Conservation (phyloP, 2,797 vertebrate genomes). For the Arnoldichthys spilopterus region DNA sequence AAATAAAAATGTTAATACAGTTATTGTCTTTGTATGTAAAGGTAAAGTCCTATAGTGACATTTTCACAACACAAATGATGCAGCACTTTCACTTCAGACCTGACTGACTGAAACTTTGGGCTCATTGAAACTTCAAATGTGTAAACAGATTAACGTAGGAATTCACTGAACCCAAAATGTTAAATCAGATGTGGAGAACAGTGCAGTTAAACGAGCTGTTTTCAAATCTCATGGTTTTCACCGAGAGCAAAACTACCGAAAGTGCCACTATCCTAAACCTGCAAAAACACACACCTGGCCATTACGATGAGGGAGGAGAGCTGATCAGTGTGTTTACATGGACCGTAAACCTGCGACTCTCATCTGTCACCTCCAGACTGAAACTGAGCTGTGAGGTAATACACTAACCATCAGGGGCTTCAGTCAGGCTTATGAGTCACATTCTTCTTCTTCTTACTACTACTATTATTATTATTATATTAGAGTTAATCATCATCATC, state of each 20-base stretch:
- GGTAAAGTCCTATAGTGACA: too few species aligned
- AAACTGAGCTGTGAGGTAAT: constrained; percentile 46
- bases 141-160: too few species aligned
- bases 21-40: too few species aligned
- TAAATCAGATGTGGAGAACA: too few species aligned
- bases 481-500: too few species aligned
- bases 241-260: constrained; percentile 43
- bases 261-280: constrained; percentile 26
- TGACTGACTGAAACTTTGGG: too few species aligned
- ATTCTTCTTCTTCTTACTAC: neutral
- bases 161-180: too few species aligned
- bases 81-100: too few species aligned
- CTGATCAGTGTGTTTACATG: constrained; percentile 55
- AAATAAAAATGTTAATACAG: too few species aligned
- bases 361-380: constrained; percentile 70
- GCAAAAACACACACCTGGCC: constrained; percentile 57
- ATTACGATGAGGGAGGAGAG: constrained; percentile 61
- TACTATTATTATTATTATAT: too few species aligned
- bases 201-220: neutral
- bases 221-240: neutral
- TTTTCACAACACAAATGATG: too few species aligned
- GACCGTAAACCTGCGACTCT: constrained; percentile 39
- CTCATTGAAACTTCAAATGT: too few species aligned
- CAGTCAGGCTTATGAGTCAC: neutral
- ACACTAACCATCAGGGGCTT: constrained; percentile 22